A percentile compares a stretch with the other conserved stretches of the same genome.
Conservation (phyloP, 2,888 invertebrate genomes). For the Sarcophaga subvicina region DNA sequence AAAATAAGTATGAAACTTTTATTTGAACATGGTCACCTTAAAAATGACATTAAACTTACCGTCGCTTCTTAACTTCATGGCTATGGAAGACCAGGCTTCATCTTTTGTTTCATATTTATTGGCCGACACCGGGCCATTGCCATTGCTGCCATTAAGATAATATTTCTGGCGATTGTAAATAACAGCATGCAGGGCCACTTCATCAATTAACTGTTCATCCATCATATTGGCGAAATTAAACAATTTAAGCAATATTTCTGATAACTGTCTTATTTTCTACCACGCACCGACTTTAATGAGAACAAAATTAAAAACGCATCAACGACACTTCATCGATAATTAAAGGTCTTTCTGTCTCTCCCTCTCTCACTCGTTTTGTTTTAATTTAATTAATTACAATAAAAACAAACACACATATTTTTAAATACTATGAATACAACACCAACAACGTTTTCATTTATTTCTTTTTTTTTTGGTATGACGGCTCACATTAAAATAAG, state of each 20-base stretch:
- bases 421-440: background rate
- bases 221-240: conserved; percentile 75
- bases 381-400: conserved; percentile 62
- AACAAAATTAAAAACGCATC: conserved; percentile 31
- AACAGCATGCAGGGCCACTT: conserved; percentile 81
- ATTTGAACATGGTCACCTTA: no score
- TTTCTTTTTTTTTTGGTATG: background rate
- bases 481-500: conserved; percentile 9
- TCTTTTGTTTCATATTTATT: conserved; percentile 81
- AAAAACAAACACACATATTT: conserved; percentile 33
- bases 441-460: conserved; percentile 2
- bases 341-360: conserved; percentile 39
- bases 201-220: conserved; percentile 81
- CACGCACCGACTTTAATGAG: background rate
- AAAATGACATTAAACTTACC: conserved; percentile 73
- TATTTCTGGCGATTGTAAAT: conserved; percentile 82
- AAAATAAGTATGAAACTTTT: no score
- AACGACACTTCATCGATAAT: conserved; percentile 39
- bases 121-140: conserved; percentile 62
- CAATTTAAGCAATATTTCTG: conserved; percentile 7
- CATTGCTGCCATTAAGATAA: conserved; percentile 77
- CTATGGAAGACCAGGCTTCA: conserved; percentile 80
- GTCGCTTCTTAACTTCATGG: conserved; percentile 79
- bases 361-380: background rate
- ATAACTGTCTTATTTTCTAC: no score